A percentile compares a stretch with the other conserved stretches of the same genome.
Conservation (phyloP, 1,140 invertebrate species). For the Zaprionus vittiger region DNA sequence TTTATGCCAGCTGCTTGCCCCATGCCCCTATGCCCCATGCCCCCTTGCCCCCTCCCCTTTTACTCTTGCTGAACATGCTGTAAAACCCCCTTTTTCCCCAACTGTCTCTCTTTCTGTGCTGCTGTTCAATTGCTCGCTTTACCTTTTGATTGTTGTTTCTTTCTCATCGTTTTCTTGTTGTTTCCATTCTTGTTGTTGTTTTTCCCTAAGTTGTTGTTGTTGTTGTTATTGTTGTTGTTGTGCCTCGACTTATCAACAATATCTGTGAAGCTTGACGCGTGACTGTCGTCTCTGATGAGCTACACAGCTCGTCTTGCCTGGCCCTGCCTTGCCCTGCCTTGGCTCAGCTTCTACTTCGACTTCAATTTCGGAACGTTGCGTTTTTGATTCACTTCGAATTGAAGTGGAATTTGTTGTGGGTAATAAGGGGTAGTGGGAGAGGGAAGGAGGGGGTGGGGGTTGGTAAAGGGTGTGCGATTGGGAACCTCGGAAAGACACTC, state of each 20-base stretch:
- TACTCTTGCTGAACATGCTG: neutral
- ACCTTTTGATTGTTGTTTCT: conserved; percentile 32
- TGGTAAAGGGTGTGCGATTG: neutral
- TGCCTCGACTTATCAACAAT: conserved; percentile 15
- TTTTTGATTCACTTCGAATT: conserved; percentile 3
- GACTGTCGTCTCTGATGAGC: neutral
- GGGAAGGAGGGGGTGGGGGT: neutral
- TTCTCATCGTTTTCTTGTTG: conserved; percentile 1
- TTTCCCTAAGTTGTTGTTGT: neutral
- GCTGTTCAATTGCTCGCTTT: conserved; percentile 33
- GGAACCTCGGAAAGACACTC: neutral
- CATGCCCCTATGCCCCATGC: neutral
- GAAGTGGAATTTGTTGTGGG: neutral
- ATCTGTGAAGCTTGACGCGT: conserved; percentile 9
- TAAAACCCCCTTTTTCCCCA: neutral
- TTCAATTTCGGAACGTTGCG: conserved; percentile 1
- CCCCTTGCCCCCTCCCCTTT: neutral
- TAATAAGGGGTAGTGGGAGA: neutral
- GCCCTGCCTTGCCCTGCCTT: too few relatives aligned
- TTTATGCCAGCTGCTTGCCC: conserved; percentile 32
- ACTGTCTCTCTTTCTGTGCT: neutral
- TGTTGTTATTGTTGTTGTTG: neutral
- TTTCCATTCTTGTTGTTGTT: conserved; percentile 5
- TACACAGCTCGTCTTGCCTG: neutral
- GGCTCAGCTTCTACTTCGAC: neutral